These are phyloP conservation scores for Drosophila infuscata DNA, from an alignment of 2,888 invertebrate species.

Conservation along the genomic window DNA sequence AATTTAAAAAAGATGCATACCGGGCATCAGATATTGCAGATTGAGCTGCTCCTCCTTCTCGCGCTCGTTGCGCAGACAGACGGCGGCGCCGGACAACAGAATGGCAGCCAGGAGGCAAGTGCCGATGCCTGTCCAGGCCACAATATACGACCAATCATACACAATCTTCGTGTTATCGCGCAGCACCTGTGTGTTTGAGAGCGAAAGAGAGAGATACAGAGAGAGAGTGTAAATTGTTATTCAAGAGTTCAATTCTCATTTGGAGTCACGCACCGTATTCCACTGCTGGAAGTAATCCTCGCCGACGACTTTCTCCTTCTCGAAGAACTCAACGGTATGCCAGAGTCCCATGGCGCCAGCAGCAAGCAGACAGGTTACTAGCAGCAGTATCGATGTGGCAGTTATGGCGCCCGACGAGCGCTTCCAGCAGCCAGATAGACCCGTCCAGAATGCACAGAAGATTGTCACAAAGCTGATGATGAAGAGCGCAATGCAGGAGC, in stretches of 20 bases:
- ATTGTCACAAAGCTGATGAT: conserved; percentile 96
- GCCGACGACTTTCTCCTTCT: conserved; percentile 96
- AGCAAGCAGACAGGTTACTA: conserved; percentile 91
- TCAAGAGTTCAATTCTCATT: not conserved
- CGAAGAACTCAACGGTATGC: conserved; percentile 98
- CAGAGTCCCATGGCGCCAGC: conserved; percentile 98
- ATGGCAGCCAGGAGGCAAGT: conserved; percentile 96
- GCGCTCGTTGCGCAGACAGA: conserved; percentile 96
- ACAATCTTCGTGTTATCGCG: conserved; percentile 93
- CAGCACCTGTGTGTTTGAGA: conserved; percentile 88
- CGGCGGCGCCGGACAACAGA: conserved; percentile 96
- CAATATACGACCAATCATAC: conserved; percentile 99
- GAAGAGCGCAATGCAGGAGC: conserved; percentile 96
- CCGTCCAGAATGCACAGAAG: conserved; percentile 97
- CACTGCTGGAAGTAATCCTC: conserved; percentile 97
- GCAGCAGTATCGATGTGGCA: conserved; percentile 91
- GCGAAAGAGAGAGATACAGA: not conserved
- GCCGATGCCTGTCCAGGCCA: conserved; percentile 98
- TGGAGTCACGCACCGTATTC: conserved; percentile 89
- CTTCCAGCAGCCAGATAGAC: conserved; percentile 98
- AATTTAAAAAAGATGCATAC: conserved; percentile 85
- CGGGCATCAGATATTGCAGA: conserved; percentile 99
- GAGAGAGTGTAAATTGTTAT: not conserved
- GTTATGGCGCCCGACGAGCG: conserved; percentile 97
- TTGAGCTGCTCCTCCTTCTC: conserved; percentile 98